Evolutionary conservation across 2,888 invertebrate genomes (phyloP).

Genomic region (Tribolium freemani): DNA sequence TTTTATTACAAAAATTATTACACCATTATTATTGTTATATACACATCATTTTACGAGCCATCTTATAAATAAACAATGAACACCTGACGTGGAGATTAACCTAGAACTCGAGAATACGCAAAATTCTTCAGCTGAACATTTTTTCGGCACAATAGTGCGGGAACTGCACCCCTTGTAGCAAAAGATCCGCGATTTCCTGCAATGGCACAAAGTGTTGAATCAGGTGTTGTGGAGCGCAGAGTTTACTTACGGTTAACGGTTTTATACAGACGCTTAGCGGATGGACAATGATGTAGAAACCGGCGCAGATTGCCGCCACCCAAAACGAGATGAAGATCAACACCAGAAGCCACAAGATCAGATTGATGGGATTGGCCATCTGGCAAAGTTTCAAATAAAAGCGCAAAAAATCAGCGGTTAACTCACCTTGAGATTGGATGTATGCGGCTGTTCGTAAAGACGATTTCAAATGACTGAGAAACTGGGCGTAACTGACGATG

Average conservation of each 20-base stretch:
- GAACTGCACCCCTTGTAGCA: constrained; percentile 78
- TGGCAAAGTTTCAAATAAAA: constrained; percentile 55
- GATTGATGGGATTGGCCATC: constrained; percentile 78
- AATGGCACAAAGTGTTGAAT: constrained; percentile 55
- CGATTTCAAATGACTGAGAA: constrained; percentile 26
- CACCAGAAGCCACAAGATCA: constrained; percentile 79
- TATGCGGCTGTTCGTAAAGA: constrained; percentile 12
- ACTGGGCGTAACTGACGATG: constrained; percentile 40
- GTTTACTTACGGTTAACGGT: constrained; percentile 74
- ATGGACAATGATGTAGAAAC: constrained; percentile 77
- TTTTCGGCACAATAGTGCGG: constrained; percentile 80
- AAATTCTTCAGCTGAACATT: constrained; percentile 69
- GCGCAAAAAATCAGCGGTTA: neutral
- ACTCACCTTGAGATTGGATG: constrained; percentile 16
- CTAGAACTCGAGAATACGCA: constrained; percentile 4
- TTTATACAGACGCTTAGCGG: constrained; percentile 80
- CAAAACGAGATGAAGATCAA: constrained; percentile 78
- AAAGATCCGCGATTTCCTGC: constrained; percentile 78
- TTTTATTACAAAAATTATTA: constrained; percentile 28
- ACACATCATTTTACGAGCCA: constrained; percentile 18
- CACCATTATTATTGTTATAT: neutral
- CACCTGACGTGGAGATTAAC: constrained; percentile 22
- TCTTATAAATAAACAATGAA: constrained; percentile 36
- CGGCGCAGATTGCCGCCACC: constrained; percentile 78
- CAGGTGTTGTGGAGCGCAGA: neutral